Evolutionary conservation across 2,888 invertebrate genomes (phyloP).

Genomic region (Clistopyga incitator): DNA sequence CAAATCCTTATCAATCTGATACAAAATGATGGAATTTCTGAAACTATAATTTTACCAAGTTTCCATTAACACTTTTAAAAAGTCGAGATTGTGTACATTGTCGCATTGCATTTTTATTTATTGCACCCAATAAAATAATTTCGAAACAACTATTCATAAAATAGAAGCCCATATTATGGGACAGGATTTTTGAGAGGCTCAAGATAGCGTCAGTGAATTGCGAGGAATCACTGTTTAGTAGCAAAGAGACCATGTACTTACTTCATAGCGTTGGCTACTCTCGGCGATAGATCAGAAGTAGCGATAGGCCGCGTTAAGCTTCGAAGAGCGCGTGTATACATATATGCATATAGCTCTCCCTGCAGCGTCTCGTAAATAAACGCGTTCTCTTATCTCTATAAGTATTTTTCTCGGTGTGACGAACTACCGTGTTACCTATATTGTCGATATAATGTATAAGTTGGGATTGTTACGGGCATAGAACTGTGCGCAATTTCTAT

Average conservation of each 20-base stretch:
- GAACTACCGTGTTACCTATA: constrained; percentile 51
- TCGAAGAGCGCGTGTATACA: not conserved
- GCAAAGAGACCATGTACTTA: constrained; percentile 5
- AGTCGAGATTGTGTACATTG: not conserved
- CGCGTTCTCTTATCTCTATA: constrained; percentile 35
- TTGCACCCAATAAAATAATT: not conserved
- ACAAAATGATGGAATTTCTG: too few relatives aligned
- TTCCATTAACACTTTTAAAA: too few relatives aligned
- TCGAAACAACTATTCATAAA: not conserved
- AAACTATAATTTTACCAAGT: too few relatives aligned
- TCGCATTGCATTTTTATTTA: too few relatives aligned
- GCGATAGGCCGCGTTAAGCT: not conserved
- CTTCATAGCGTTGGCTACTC: not conserved
- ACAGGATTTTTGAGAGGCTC: not conserved
- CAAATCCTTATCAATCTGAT: not conserved
- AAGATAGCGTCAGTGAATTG: constrained; percentile 8
- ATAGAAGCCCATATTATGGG: not conserved
- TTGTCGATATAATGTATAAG: constrained; percentile 23
- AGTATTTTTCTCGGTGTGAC: constrained; percentile 33
- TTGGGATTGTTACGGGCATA: not conserved
- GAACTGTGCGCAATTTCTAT: not conserved
- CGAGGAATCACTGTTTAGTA: constrained; percentile 8
- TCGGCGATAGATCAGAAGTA: constrained; percentile 5
- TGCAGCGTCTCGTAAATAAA: constrained; percentile 43
- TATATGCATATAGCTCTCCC: not conserved